Base-by-base conservation (phyloP, 2,888 invertebrate species). In the Ecliptopera silaceata region DNA sequence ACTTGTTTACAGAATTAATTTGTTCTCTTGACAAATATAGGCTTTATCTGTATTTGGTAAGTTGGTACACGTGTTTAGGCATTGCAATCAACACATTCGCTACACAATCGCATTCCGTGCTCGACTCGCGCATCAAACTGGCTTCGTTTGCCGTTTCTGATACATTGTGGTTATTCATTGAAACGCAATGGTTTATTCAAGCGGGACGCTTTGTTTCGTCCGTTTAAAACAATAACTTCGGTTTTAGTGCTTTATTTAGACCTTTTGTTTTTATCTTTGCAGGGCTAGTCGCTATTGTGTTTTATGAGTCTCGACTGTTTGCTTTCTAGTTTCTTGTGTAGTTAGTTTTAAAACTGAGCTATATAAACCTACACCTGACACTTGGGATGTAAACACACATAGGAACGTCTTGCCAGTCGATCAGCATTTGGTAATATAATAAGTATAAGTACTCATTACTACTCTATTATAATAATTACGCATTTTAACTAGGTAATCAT, bases 51-150 rank as follows among this genome's bases (percentile, higher is more conserved):
- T 13, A 18, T 11, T 47, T 45, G 10, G 53, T 64, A 66, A 10
- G 11, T 45, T 43, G 6, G 52, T 61, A 65, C 73, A 71, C 72
- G 69, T 72, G 72, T 64, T 57, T 57, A 64, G 63, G 53, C 62
- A 66, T 59, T 64, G 61, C 55, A 65, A 64, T 68, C 68, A 70
- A 67, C 69, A 60, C 64, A 42, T 60, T 63, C 54, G 56, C 68
- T 66, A 65, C 70, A 75, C 69, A 75, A 74, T 73, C 52, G 66
- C 68, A 75, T 79, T 76, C 78, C 77, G 71, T 69, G 58, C 51
- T 56, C 54, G 52, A 58, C 29, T 59, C 56, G 62, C 53, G 57
- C 63, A 63, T 62, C 62, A 49, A 59, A 60, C 54, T 57, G 29
- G 56, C 59, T 54, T 26, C 26, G 26, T 26, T 26, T 26, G 26